Percentiles rank a stretch among this genome's conserved stretches.
These are phyloP conservation scores for Pholis gunnellus DNA, from an alignment of 2,113 vertebrate species.

Conservation along the genomic window DNA sequence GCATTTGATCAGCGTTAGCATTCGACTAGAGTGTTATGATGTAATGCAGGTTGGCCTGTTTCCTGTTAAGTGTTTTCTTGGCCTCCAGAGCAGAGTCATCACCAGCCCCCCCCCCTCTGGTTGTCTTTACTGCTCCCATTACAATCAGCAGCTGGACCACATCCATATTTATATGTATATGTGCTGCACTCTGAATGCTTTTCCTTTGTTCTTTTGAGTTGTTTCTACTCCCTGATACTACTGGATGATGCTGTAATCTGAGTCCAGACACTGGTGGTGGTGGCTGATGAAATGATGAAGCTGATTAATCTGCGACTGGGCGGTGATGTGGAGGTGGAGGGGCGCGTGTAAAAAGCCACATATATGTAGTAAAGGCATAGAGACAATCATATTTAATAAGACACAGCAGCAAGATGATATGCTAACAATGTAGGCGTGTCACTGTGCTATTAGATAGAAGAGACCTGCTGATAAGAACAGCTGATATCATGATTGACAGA, in stretches of 20 bases:
- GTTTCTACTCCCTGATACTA: background rate
- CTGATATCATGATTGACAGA: background rate
- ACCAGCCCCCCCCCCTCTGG: background rate
- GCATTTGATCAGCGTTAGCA: conserved; percentile 8
- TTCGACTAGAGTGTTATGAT: conserved; percentile 1
- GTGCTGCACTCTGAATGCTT: background rate
- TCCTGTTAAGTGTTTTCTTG: conserved; percentile 63
- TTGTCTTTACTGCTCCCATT: conserved; percentile 35
- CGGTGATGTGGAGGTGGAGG: background rate
- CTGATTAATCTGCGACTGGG: background rate
- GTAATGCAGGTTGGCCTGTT: conserved; percentile 42
- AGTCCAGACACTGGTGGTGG: no score
- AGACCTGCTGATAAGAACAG: background rate
- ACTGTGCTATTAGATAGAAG: background rate
- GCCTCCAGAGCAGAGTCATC: conserved; percentile 42
- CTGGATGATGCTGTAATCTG: background rate
- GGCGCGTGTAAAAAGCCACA: background rate
- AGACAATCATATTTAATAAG: background rate
- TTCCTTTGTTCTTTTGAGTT: background rate
- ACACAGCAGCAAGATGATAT: background rate
- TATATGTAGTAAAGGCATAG: background rate
- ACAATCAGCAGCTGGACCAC: conserved; percentile 21
- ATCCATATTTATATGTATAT: conserved; percentile 11
- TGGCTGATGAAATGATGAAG: no score
- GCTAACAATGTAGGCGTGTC: background rate